A percentile compares a stretch with the other conserved stretches of the same genome.
These are phyloP conservation scores for Kuschelorhynchus macadamiae DNA, from an alignment of 2,888 invertebrate species.

Conservation along the genomic window DNA sequence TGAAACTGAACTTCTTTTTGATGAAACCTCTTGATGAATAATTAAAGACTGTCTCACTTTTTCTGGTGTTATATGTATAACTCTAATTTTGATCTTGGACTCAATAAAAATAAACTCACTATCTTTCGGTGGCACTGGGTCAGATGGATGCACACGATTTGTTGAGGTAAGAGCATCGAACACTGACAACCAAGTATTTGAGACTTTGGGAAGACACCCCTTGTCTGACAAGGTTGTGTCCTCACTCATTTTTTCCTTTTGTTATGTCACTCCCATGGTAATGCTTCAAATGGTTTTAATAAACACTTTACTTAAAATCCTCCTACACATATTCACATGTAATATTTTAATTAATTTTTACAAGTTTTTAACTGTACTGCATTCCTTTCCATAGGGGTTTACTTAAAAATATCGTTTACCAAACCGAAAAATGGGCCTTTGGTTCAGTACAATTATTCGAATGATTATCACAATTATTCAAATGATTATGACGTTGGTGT, in stretches of 20 bases:
- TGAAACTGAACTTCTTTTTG: conserved; percentile 63
- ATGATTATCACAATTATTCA: no score
- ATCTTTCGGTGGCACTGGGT: conserved; percentile 62
- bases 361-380: conserved; percentile 39
- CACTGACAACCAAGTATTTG: conserved; percentile 56
- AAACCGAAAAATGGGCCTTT: no score
- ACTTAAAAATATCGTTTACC: background rate
- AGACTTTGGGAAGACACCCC: conserved; percentile 59
- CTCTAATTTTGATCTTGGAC: conserved; percentile 62
- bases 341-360: conserved; percentile 40
- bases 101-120: conserved; percentile 65
- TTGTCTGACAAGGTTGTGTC: conserved; percentile 40
- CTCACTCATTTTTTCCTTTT: conserved; percentile 54
- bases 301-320: conserved; percentile 24
- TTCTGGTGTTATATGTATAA: conserved; percentile 63
- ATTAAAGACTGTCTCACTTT: conserved; percentile 53
- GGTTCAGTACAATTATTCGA: no score
- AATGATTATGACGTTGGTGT: background rate
- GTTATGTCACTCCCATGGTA: conserved; percentile 60
- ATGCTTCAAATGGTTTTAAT: conserved; percentile 40
- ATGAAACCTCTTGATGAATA: conserved; percentile 51
- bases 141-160: conserved; percentile 63
- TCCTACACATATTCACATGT: conserved; percentile 45
- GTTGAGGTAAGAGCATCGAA: conserved; percentile 57
- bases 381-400: conserved; percentile 36